Evolutionary conservation across 2,797 vertebrate species (phyloP), one percentile per base, ranked within the genome.

Genomic region (Smutsia gigantea): DNA sequence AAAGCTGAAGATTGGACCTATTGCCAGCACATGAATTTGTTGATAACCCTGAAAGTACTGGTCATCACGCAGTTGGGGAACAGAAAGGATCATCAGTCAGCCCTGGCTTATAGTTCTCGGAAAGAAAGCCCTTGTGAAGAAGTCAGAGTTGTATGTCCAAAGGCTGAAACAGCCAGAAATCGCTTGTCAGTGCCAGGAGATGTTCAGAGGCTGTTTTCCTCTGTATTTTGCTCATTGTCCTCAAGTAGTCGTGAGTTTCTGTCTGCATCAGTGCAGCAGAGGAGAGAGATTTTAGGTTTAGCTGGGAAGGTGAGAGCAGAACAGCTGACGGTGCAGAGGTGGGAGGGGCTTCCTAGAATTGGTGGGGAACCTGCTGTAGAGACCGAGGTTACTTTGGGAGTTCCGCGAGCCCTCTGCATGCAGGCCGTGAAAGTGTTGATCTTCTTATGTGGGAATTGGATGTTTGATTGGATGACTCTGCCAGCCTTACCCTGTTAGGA

Each of bases 231-330:
- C 17, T 91, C 13, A 14, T 42, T 13, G 5, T 77, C 5, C 39
- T n/a, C 51, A 57, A 19, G 68, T 29, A 68, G 49, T 51, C 12
- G 1, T 55, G 27, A 18, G 4, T 68, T 90, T 90, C 49, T 5
- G n/a, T 93, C 6, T 57, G 18, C n/a, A n/a, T 87, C 51, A 9
- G 7, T 71, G 18, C 18, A 68, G 2, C 34, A 69, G 23, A 64
- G 27, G 23, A 64, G 27, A 23, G 9, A 94, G 69, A 14, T 96
- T 55, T 94, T 91, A n/a, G 42, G 3, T 95, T 92, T 96, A 77
- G 37, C 90, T 83, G 39, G 37, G 2, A 27, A 1, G 2, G 9
- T n/a, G 42, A 90, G 29, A 83, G 6, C 31, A 87, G 95, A 69
- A 0, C 14, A 15, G 9, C 0, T 18, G 23, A 6, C 0, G 61